Percentiles rank a stretch among this genome's conserved stretches.
Conservation (phyloP, 2,797 vertebrate genomes). For the Coendou prehensilis region DNA sequence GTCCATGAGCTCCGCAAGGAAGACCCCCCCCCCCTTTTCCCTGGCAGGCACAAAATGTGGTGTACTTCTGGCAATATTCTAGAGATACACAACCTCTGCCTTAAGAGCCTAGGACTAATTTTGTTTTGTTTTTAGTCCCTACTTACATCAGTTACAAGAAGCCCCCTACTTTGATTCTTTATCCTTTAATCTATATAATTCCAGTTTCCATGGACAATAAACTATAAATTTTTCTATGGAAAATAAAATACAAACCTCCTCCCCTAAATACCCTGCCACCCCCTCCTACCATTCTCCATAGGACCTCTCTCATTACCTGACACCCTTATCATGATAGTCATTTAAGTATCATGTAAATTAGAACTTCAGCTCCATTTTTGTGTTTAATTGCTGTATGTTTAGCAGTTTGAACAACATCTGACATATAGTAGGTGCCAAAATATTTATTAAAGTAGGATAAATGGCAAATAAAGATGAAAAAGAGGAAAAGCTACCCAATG, state of each 20-base stretch:
- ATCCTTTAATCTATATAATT: slow-evolving; percentile 39
- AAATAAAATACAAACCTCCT: background rate
- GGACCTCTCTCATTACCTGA: background rate
- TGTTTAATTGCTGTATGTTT: slow-evolving; percentile 6
- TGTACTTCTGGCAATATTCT: background rate
- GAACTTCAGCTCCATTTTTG: background rate
- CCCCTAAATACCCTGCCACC: background rate
- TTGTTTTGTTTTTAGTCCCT: slow-evolving; percentile 44
- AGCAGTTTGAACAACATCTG: slow-evolving; percentile 10
- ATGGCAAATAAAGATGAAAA: slow-evolving; percentile 43
- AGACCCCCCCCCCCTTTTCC: background rate
- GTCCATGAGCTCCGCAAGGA: background rate
- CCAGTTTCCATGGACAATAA: background rate
- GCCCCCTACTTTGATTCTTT: background rate
- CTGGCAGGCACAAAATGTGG: background rate
- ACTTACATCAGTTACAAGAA: slow-evolving; percentile 4
- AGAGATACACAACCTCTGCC: background rate
- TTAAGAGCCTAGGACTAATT: background rate
- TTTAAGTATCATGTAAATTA: slow-evolving; percentile 42
- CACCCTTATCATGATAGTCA: slow-evolving; percentile 32
- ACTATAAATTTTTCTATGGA: background rate
- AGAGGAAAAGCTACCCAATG: slow-evolving; percentile 16
- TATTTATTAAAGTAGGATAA: slow-evolving; percentile 40
- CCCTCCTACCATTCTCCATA: slow-evolving; percentile 15
- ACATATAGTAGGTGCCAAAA: background rate